Evolutionary conservation across 2,113 vertebrate species (phyloP).

Genomic region (Tapirus terrestris): DNA sequence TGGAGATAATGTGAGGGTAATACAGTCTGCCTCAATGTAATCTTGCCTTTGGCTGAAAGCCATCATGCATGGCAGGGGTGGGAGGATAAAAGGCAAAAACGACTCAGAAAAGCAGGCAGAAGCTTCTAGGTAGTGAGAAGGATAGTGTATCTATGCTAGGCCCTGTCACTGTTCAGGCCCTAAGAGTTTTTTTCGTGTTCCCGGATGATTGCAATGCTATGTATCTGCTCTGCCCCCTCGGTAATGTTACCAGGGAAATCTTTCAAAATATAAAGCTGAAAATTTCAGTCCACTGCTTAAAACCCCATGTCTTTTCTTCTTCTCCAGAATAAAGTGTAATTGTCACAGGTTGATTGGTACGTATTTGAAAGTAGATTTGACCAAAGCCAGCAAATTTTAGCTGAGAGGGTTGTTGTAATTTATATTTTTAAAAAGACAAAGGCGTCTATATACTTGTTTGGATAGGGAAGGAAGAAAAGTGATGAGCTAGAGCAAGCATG

Average conservation of each 20-base stretch:
- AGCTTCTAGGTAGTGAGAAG: too few relatives aligned
- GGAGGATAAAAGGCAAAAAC: neutral
- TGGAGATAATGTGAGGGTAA: neutral
- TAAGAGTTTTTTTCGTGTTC: neutral
- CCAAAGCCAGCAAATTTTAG: neutral
- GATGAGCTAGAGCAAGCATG: neutral
- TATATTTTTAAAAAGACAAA: neutral
- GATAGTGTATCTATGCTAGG: neutral
- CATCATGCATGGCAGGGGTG: neutral
- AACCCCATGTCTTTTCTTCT: neutral
- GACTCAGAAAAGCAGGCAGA: neutral
- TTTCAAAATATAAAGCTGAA: neutral
- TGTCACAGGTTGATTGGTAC: neutral
- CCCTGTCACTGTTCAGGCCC: neutral
- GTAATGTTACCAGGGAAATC: neutral
- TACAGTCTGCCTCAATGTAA: neutral
- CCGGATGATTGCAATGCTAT: neutral
- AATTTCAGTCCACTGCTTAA: neutral
- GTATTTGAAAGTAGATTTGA: neutral
- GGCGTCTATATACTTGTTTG: neutral
- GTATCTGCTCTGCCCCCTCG: neutral
- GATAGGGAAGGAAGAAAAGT: neutral
- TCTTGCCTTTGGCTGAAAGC: neutral
- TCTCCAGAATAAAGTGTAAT: neutral
- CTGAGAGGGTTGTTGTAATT: neutral